Conservation (phyloP, 2,113 vertebrate genomes). For the Zosterops japonicus region DNA sequence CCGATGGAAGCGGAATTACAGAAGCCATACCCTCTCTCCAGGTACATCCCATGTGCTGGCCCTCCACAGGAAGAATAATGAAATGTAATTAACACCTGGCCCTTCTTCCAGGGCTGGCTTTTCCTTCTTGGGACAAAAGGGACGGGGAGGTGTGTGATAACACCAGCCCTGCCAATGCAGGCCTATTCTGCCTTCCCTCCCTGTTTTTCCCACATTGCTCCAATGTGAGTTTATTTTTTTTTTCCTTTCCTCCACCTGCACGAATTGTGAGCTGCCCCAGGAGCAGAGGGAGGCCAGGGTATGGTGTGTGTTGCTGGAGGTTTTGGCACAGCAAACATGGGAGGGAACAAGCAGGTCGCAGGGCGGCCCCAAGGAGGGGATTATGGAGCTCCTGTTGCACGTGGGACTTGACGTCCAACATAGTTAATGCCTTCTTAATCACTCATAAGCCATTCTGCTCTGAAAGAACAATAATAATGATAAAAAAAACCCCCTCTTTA, state of each 20-base stretch:
- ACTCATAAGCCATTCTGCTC: conserved; percentile 23
- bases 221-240: no score
- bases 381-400: neutral
- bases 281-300: neutral
- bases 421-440: conserved; percentile 50
- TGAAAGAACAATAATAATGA: neutral
- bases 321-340: neutral
- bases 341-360: rapidly evolving
- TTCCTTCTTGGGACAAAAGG: neutral
- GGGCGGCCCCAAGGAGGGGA: neutral
- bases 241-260: neutral
- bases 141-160: neutral
- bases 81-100: conserved; percentile 2
- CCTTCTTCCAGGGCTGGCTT: neutral
- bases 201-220: rapidly evolving
- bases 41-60: neutral
- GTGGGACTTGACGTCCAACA: neutral
- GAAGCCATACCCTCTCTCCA: neutral
- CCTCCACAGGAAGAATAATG: neutral
- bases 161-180: neutral
- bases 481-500: neutral
- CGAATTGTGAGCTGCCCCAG: neutral
- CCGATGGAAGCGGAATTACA: neutral
- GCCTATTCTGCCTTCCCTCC: neutral
- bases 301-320: rapidly evolving